Conservation (phyloP, 2,797 vertebrate species). For the Parauchenoglanis ngamensis region DNA sequence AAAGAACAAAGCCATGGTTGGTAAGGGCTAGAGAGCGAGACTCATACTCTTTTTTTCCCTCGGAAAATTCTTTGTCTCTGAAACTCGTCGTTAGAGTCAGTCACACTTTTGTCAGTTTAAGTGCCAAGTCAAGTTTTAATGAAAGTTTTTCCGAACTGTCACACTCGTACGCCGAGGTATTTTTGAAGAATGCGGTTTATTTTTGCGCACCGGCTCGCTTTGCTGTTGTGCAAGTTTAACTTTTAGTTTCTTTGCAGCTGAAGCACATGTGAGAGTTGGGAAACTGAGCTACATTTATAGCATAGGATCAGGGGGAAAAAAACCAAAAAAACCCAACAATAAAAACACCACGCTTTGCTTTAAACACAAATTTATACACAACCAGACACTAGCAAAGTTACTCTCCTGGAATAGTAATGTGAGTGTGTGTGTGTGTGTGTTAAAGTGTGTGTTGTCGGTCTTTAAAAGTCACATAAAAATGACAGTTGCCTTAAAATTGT, state of each 20-base stretch:
- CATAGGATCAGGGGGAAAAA: background rate
- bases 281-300: constrained; percentile 4
- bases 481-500: background rate
- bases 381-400: background rate
- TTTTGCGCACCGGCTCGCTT: background rate
- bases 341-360: background rate
- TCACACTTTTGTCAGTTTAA: constrained; percentile 16
- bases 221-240: constrained; percentile 4
- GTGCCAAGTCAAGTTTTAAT: constrained; percentile 15
- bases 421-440: background rate
- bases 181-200: background rate
- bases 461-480: background rate
- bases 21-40: constrained; percentile 53
- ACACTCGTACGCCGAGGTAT: background rate
- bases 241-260: constrained; percentile 1
- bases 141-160: constrained; percentile 6
- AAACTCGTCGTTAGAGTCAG: constrained; percentile 12
- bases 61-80: constrained; percentile 13
- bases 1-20: constrained; percentile 62
- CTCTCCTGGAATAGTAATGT: background rate
- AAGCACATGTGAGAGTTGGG: background rate
- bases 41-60: background rate
- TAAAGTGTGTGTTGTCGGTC: background rate
- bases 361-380: background rate
- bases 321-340: background rate